phyloP scores from a whole-genome alignment of 2,113 vertebrate species.

The Oxygymnocypris stewartii region DNA sequence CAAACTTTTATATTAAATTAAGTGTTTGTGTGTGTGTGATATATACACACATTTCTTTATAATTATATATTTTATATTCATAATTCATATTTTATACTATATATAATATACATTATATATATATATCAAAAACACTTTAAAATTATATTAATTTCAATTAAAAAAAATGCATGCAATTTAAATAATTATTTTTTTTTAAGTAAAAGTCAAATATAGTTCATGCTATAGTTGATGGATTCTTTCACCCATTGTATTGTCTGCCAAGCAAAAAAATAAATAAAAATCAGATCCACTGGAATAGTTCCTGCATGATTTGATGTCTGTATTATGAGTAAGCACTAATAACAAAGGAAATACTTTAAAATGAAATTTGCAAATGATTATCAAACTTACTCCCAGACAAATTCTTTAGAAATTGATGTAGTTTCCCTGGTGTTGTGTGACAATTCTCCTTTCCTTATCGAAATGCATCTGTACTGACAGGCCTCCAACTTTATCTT shows the following conservation, averaged over 20 bases:
- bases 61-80: no score
- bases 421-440: not conserved
- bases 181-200: no score
- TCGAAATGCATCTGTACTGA: not conserved
- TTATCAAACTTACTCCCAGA: not conserved
- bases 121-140: no score
- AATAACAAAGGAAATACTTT: not conserved
- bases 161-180: no score
- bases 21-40: no score
- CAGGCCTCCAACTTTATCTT: conserved; percentile 16
- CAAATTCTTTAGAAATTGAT: not conserved
- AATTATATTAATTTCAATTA: no score
- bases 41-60: no score
- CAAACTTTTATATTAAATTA: no score
- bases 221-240: not conserved
- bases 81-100: no score
- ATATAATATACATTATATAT: no score
- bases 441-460: not conserved
- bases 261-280: not conserved
- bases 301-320: not conserved
- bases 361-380: not conserved
- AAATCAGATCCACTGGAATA: not conserved
- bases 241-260: not conserved
- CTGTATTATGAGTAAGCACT: not conserved
- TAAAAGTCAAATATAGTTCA: no score